Conservation (phyloP, 30 jellyfish, hydroid and myxozoan species). For the Aurelia coerulea region DNA sequence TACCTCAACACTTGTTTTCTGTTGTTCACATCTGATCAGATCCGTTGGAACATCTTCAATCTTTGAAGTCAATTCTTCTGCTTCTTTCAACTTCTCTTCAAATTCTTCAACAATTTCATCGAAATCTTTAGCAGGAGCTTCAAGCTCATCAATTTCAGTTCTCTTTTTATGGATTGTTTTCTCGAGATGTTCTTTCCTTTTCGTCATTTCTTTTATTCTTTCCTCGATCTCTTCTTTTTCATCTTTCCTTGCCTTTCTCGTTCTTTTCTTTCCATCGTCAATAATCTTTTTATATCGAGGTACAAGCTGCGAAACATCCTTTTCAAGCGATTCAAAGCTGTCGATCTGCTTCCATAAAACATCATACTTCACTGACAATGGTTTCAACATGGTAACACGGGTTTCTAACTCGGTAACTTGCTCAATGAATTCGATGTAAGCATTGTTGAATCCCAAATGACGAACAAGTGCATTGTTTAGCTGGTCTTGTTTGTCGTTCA, state of each 20-base stretch:
- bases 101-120: conserved; percentile 47
- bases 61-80: conserved; percentile 47
- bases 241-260: conserved; percentile 7
- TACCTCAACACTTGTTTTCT: conserved; percentile 49
- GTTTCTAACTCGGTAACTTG: conserved; percentile 74
- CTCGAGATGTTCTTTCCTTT: conserved; percentile 54
- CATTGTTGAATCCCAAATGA: conserved; percentile 59
- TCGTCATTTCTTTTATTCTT: conserved; percentile 65
- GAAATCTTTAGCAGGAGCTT: conserved; percentile 65
- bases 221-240: conserved; percentile 63
- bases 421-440: conserved; percentile 59
- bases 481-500: conserved; percentile 82
- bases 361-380: conserved; percentile 79
- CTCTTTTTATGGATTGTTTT: conserved; percentile 40
- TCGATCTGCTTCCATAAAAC: conserved; percentile 83
- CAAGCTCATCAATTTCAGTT: conserved; percentile 59
- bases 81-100: conserved; percentile 42
- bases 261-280: conserved; percentile 46
- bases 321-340: conserved; percentile 70
- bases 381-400: conserved; percentile 55
- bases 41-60: conserved; percentile 67
- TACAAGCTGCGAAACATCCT: conserved; percentile 69
- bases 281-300: conserved; percentile 59
- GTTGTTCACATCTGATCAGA: conserved; percentile 80
- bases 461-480: conserved; percentile 73